Evolutionary conservation across 2,797 vertebrate species (phyloP).

Genomic region (Sebastes cheni): DNA sequence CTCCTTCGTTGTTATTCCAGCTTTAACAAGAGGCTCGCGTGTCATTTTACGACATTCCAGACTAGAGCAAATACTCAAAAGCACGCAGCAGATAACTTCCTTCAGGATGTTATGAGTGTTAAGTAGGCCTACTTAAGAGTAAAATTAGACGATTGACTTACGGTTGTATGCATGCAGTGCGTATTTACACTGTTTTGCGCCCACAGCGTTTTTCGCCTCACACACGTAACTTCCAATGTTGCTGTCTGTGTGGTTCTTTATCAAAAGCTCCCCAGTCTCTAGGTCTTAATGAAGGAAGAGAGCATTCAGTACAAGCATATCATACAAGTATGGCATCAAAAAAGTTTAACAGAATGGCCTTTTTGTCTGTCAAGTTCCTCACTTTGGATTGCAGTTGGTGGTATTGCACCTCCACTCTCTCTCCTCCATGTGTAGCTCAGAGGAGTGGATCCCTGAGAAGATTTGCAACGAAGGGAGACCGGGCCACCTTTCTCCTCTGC

Average conservation of each 20-base stretch:
- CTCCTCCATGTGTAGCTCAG: conserved; percentile 78
- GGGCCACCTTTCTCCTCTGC: conserved; percentile 75
- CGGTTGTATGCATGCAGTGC: conserved; percentile 79
- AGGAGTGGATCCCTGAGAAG: conserved; percentile 71
- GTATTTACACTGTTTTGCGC: conserved; percentile 82
- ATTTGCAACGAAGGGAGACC: conserved; percentile 76
- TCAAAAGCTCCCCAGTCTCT: conserved; percentile 83
- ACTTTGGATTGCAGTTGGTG: conserved; percentile 68
- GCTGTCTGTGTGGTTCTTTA: conserved; percentile 82
- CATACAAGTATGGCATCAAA: background rate
- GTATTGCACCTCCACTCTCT: conserved; percentile 70
- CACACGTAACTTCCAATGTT: conserved; percentile 87
- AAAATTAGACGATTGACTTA: conserved; percentile 69
- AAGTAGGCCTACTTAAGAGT: background rate
- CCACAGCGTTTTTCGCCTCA: conserved; percentile 85
- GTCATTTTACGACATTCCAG: background rate
- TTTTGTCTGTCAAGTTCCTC: background rate
- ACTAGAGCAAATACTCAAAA: conserved; percentile 9
- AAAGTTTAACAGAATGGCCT: background rate
- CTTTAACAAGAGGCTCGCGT: background rate
- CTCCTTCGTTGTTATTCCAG: background rate
- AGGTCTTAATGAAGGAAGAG: conserved; percentile 69
- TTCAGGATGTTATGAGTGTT: background rate
- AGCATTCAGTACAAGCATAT: conserved; percentile 3
- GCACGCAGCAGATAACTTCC: background rate